Evolutionary conservation across 2,888 invertebrate genomes (phyloP), one percentile per base, ranked within the genome.

Genomic region (Formica aserva): DNA sequence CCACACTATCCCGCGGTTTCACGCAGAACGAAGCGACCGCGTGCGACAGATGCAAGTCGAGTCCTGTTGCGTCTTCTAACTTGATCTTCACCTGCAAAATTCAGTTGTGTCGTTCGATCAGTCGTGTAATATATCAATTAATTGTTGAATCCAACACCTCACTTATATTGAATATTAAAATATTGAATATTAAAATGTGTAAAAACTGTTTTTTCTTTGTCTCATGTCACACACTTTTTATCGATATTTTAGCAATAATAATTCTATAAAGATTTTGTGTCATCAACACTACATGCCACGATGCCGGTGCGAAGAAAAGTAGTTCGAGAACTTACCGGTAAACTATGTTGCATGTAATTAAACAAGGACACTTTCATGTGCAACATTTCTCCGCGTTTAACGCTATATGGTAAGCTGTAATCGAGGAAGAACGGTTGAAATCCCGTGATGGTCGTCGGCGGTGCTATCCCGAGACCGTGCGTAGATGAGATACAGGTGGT

Each of bases 361-460:
- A 97, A 97, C 63, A 97, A 95, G 0, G 97, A 96, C 26, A 97
- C 96, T 85, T 96, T 95, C 71, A 97, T 94, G 69, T 96, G 96
- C 38, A 97, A 94, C 22, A 95, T 94, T 94, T 97, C 97, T 0
- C 96, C 96, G 1, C 97, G 95, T 82, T 97, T 96, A 0, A 97
- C 95, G 0, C 96, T 96, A 84, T 96, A 96, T 0, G 97, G 97
- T 26, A 96, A 94, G 82, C 96, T 96, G 48, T 97, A 96, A 88
- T 97, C 97, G 35, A 97, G 95, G 94, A 97, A 98, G 94, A 97
- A 97, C 8, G 97, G 97, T 82, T 97, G 97, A 94, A 97, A 97
- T 32, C 95, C 95, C 1, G 94, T 95, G 83, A 96, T 92, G 48
- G 94, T 92, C 1, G 95, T 93, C 1, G 95, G 93, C 1, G 93